Conservation (phyloP, 2,113 vertebrate genomes). For the Theropithecus gelada region DNA sequence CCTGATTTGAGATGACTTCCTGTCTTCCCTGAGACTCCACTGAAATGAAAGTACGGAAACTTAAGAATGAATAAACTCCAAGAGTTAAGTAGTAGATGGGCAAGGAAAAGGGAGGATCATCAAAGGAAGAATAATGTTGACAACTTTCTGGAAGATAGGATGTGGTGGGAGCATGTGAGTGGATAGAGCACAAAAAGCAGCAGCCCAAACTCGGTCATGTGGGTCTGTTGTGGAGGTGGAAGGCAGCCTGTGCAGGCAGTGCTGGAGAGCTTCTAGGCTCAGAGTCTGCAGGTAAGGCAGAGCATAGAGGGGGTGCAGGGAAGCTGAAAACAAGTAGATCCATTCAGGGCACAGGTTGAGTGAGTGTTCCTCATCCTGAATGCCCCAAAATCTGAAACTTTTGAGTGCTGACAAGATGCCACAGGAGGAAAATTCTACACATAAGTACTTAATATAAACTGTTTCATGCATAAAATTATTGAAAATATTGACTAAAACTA, state of each 20-base stretch:
- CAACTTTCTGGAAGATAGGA: neutral
- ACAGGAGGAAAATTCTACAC: neutral
- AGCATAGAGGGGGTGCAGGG: neutral
- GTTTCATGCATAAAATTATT: neutral
- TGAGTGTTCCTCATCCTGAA: neutral
- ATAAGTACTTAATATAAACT: neutral
- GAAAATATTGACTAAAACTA: neutral
- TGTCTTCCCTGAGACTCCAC: neutral
- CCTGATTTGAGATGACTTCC: neutral
- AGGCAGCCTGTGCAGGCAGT: neutral
- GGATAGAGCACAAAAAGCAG: neutral
- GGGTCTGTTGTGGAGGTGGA: neutral
- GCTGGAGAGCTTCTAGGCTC: too few species aligned
- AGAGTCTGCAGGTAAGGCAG: neutral
- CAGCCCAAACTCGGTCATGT: rapidly evolving
- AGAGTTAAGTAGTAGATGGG: neutral
- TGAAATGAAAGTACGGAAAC: neutral
- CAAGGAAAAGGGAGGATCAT: neutral
- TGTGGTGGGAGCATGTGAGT: neutral
- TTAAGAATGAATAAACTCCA: neutral
- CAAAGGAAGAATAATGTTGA: neutral
- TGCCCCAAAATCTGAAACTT: neutral
- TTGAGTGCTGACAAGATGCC: too few species aligned
- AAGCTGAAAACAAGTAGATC: neutral
- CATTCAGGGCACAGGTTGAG: neutral